Percentiles rank a stretch among this genome's conserved stretches.
Conservation (phyloP, 2,113 vertebrate genomes). For the Apodemus speciosus region DNA sequence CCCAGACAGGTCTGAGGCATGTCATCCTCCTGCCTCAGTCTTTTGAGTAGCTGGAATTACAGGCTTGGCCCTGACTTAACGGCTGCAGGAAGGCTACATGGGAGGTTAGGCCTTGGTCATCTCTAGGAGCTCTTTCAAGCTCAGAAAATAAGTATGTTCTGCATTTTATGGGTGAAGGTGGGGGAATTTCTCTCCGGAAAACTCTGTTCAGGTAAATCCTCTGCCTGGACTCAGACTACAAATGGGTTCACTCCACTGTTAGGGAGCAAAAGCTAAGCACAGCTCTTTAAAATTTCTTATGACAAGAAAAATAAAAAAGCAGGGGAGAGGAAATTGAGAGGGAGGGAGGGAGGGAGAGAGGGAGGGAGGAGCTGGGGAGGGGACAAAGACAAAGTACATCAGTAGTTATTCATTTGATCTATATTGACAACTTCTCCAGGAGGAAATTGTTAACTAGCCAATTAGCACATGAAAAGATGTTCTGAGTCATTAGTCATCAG, state of each 20-base stretch:
- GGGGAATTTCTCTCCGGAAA: constrained; percentile 36
- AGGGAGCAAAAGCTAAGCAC: neutral
- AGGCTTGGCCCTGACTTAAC: neutral
- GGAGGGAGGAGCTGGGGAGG: no score
- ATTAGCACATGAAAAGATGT: constrained; percentile 44
- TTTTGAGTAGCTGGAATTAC: neutral
- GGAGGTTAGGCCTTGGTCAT: neutral
- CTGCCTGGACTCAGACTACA: neutral
- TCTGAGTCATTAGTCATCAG: constrained; percentile 7
- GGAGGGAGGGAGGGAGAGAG: neutral
- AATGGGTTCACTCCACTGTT: neutral
- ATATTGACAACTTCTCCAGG: constrained; percentile 24
- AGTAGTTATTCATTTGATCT: constrained; percentile 8
- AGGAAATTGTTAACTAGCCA: constrained; percentile 22
- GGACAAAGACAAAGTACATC: neutral
- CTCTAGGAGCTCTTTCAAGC: constrained; percentile 24
- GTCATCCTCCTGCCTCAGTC: neutral
- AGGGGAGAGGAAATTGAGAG: neutral
- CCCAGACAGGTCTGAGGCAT: neutral
- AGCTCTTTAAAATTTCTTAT: neutral
- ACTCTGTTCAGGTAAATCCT: constrained; percentile 21
- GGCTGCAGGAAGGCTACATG: neutral
- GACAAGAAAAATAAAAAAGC: neutral
- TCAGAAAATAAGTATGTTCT: neutral
- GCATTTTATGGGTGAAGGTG: neutral